Evolutionary conservation across 2,888 invertebrate species (phyloP).

Genomic region (Amiota communis): DNA sequence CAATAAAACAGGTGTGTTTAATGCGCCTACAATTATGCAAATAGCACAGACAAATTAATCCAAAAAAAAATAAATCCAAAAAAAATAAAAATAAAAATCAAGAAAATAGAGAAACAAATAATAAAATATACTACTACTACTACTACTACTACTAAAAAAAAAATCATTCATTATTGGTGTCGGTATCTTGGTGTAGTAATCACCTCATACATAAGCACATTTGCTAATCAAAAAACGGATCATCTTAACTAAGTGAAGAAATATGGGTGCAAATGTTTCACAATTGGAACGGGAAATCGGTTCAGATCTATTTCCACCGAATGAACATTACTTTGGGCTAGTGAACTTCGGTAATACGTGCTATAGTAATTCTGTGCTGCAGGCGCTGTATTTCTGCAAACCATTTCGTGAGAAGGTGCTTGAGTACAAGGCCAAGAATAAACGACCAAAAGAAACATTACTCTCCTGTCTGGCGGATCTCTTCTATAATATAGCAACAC

Average conservation of each 20-base stretch:
- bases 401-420: slow-evolving; percentile 99
- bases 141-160: slow-evolving; percentile 20
- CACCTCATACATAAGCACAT: neutral
- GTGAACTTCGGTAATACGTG: slow-evolving; percentile 99
- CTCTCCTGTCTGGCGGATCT: slow-evolving; percentile 98
- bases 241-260: slow-evolving; percentile 31
- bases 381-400: slow-evolving; percentile 99
- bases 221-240: slow-evolving; percentile 21
- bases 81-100: slow-evolving; percentile 37
- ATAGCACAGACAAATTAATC: slow-evolving; percentile 32
- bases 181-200: neutral
- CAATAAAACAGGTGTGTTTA: slow-evolving; percentile 58
- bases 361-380: slow-evolving; percentile 99
- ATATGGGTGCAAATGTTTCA: slow-evolving; percentile 96
- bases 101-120: too few species aligned
- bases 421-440: slow-evolving; percentile 97
- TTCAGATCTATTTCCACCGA: slow-evolving; percentile 97
- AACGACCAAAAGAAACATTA: slow-evolving; percentile 96
- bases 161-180: slow-evolving; percentile 17
- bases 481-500: slow-evolving; percentile 99
- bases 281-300: slow-evolving; percentile 99
- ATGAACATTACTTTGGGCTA: slow-evolving; percentile 99
- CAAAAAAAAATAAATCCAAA: slow-evolving; percentile 40
- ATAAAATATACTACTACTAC: slow-evolving; percentile 29
- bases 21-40: slow-evolving; percentile 51